Evolutionary conservation across 2,797 vertebrate genomes (phyloP).

Genomic region (Poecilia velifera): DNA sequence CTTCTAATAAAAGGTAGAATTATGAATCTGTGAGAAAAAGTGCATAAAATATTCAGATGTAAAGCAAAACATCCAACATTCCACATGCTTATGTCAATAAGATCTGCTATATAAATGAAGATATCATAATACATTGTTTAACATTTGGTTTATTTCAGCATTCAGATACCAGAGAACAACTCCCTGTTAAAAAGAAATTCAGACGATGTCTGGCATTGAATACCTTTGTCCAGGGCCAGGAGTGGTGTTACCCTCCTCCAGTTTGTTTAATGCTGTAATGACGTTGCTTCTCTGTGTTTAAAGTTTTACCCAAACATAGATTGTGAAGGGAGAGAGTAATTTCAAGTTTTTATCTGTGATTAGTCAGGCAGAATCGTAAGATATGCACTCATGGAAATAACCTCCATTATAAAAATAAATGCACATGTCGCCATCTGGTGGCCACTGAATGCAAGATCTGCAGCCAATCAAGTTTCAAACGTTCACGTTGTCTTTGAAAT

Average conservation of each 20-base stretch:
- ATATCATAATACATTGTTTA: constrained; percentile 19
- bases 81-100: constrained; percentile 12
- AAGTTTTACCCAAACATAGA: constrained; percentile 43
- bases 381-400: constrained; percentile 1
- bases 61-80: constrained; percentile 1
- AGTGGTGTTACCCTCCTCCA: constrained; percentile 36
- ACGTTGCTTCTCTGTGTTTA: constrained; percentile 5
- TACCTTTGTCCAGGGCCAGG: not conserved
- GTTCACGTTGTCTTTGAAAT: not conserved
- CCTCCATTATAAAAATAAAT: constrained; percentile 26
- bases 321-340: constrained; percentile 16
- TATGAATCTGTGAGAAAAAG: not conserved
- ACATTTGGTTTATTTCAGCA: constrained; percentile 15
- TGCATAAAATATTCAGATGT: constrained; percentile 1
- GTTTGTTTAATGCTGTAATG: constrained; percentile 29
- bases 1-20: not conserved
- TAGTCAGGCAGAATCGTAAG: constrained; percentile 26
- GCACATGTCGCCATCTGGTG: constrained; percentile 75
- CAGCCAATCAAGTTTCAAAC: not conserved
- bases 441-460: constrained; percentile 9
- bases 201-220: constrained; percentile 22
- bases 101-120: constrained; percentile 8
- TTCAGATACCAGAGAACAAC: constrained; percentile 22
- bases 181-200: constrained; percentile 33
- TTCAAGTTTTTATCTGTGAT: constrained; percentile 27